phyloP scores from a whole-genome alignment of 2,888 invertebrate species.

The Tiphia femorata region DNA sequence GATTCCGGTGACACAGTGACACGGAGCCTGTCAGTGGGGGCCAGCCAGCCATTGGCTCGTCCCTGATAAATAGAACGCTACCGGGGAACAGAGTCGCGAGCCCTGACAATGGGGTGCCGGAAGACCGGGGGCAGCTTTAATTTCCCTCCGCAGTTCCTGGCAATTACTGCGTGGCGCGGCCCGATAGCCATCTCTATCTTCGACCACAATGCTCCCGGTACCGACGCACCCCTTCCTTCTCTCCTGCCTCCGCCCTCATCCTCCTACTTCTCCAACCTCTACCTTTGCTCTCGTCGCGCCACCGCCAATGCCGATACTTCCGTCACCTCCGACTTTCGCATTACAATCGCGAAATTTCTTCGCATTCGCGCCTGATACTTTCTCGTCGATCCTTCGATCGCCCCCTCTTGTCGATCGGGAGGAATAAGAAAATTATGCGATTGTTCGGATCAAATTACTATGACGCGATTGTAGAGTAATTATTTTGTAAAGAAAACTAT shows the following conservation, averaged over 20 bases:
- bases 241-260: constrained; percentile 17
- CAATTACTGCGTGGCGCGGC: constrained; percentile 64
- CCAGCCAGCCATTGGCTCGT: constrained; percentile 54
- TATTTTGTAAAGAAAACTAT: too few species aligned
- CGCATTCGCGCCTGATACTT: too few species aligned
- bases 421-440: too few species aligned
- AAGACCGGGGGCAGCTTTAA: constrained; percentile 67
- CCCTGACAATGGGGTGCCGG: constrained; percentile 58
- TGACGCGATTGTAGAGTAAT: too few species aligned
- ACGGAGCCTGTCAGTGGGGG: constrained; percentile 53
- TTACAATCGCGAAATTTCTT: too few species aligned
- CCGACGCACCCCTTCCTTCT: constrained; percentile 31
- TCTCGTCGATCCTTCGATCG: too few species aligned
- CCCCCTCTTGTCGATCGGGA: background rate
- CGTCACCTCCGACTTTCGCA: constrained; percentile 9
- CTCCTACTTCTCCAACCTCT: constrained; percentile 14
- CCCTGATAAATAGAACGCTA: constrained; percentile 61
- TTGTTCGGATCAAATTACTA: too few species aligned
- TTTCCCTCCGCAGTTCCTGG: constrained; percentile 66
- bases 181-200: constrained; percentile 65
- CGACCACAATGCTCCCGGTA: constrained; percentile 57
- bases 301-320: constrained; percentile 28
- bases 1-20: constrained; percentile 65
- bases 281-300: background rate
- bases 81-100: constrained; percentile 58